Base-by-base conservation (phyloP, 2,888 invertebrate genomes). In the Celastrina argiolus region DNA sequence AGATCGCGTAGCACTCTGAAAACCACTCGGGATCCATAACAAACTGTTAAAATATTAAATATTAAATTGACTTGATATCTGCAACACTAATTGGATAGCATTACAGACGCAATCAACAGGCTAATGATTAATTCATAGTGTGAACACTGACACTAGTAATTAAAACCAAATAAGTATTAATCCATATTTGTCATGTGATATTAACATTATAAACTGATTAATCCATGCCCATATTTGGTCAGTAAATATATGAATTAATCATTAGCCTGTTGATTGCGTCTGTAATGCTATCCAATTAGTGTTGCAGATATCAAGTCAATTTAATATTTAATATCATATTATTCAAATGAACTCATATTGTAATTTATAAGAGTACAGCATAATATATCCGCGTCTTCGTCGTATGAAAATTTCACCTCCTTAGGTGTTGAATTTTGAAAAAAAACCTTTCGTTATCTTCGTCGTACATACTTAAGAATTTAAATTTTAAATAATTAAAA, bases 141-240 rank as follows among this genome's bases (percentile, higher is more conserved):
- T n/a, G n/a, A n/a, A n/a, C n/a, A n/a, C n/a, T n/a, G n/a, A n/a
- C n/a, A n/a, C n/a, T n/a, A n/a, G n/a, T 59, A 34, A 59, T 59
- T 31, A 39, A 39, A 39, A 39, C 4, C 36, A 36, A 16, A 36
- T 22, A 61, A 14, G 36, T 61, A 61, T 61, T 22, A 61, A 61
- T 39, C 36, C 61, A 18, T 61, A 36, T 61, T 39, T 61, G 39
- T 61, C 36, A 61, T 39, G 12, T 39, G 61, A 61, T 36, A 36
- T 22, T 36, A 16, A 39, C 34, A 61, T 36, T 14, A 61, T 61
- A 6, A 61, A 36, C 39, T 36, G 22, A 14, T 26, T 22, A 61
- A 61, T 36, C 39, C 39, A 12, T 36, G 34, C 3, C 59, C 31
- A 39, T 36, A 22, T 36, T 58, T 58, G 58, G 16, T 36, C 18